A percentile compares a stretch with the other conserved stretches of the same genome.
Evolutionary conservation across 2,888 invertebrate genomes (phyloP).

Genomic region (Nomada fabriciana): DNA sequence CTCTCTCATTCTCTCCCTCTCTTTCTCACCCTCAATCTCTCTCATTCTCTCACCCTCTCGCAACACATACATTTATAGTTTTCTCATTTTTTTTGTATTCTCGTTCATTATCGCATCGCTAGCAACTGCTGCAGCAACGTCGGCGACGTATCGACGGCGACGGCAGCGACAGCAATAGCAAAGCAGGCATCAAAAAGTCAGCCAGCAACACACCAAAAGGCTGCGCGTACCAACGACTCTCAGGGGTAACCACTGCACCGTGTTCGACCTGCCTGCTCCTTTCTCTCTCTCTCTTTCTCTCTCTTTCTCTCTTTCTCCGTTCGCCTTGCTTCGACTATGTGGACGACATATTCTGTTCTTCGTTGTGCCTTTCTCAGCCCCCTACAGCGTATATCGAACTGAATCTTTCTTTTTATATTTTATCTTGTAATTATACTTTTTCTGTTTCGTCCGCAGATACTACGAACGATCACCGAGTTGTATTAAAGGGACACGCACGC

Average conservation of each 20-base stretch:
- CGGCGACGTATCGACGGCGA: slow-evolving; percentile 67
- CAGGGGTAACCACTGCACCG: slow-evolving; percentile 62
- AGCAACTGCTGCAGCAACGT: slow-evolving; percentile 70
- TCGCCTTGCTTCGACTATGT: slow-evolving; percentile 52
- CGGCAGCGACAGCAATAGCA: slow-evolving; percentile 75
- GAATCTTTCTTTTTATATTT: not conserved
- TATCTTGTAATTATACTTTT: not conserved
- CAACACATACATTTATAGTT: slow-evolving; percentile 5
- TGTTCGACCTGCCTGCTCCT: slow-evolving; percentile 59
- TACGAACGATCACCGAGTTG: not conserved
- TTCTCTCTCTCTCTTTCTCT: slow-evolving; percentile 51
- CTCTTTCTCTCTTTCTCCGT: slow-evolving; percentile 38
- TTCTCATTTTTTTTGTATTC: slow-evolving; percentile 14
- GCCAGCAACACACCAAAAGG: slow-evolving; percentile 73
- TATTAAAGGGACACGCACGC: slow-evolving; percentile 25
- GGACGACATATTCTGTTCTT: slow-evolving; percentile 64
- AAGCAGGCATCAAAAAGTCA: slow-evolving; percentile 78
- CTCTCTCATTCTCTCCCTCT: slow-evolving; percentile 14
- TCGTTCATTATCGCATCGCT: slow-evolving; percentile 61
- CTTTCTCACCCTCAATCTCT: slow-evolving; percentile 27
- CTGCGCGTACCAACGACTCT: slow-evolving; percentile 69
- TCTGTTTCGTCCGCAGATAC: not conserved
- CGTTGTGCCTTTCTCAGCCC: slow-evolving; percentile 27
- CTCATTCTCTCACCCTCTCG: slow-evolving; percentile 31
- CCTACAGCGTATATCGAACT: slow-evolving; percentile 2